phyloP scores from a whole-genome alignment of 1,140 invertebrate genomes.

The Pseudomyrmex concolor region DNA sequence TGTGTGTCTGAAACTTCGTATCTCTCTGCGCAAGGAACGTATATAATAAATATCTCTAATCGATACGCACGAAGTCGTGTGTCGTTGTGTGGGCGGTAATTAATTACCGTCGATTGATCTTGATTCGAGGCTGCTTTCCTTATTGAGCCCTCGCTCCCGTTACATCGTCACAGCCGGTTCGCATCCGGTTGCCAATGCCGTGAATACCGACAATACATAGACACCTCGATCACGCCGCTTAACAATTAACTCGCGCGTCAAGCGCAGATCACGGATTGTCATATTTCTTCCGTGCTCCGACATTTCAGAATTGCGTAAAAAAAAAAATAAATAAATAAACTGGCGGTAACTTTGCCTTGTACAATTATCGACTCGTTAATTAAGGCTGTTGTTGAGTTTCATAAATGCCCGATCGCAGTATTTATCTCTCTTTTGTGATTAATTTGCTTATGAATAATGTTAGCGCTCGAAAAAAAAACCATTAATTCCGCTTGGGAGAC shows the following conservation, averaged over 20 bases:
- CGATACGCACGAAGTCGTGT: constrained; percentile 15
- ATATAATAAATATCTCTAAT: constrained; percentile 19
- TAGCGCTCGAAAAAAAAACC: not conserved
- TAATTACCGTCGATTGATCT: constrained; percentile 52
- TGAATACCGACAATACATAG: constrained; percentile 52
- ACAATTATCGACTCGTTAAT: constrained; percentile 15
- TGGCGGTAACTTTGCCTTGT: constrained; percentile 7
- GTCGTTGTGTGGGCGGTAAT: constrained; percentile 54
- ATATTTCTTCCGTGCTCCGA: constrained; percentile 6
- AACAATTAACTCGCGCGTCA: constrained; percentile 59
- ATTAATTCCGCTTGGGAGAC: not conserved
- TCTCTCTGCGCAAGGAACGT: not conserved
- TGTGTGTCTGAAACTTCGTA: too few relatives aligned
- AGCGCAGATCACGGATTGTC: constrained; percentile 48
- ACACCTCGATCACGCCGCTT: constrained; percentile 60
- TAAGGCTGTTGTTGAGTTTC: not conserved
- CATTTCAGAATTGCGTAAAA: not conserved
- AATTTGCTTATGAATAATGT: not conserved
- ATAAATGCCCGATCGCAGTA: not conserved
- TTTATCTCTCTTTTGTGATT: not conserved
- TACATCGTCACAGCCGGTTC: constrained; percentile 49
- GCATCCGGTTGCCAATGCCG: constrained; percentile 65
- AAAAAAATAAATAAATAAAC: too few relatives aligned
- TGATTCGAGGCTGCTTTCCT: constrained; percentile 51
- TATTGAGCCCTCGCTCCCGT: constrained; percentile 54